Evolutionary conservation across 2,797 vertebrate genomes (phyloP).

Genomic region (Craterocephalus amniculus): DNA sequence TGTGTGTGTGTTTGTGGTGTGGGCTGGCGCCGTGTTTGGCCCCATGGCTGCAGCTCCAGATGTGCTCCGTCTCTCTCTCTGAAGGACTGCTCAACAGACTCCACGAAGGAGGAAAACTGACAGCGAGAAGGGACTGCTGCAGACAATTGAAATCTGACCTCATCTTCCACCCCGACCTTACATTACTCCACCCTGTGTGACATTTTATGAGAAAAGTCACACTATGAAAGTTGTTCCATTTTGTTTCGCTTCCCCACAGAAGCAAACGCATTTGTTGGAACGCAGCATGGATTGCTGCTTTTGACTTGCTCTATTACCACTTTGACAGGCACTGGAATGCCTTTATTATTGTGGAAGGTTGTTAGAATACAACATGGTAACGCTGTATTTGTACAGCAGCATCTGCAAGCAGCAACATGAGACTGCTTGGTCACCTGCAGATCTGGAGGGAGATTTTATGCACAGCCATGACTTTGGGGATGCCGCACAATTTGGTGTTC

Average conservation of each 20-base stretch:
- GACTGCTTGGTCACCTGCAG: background rate
- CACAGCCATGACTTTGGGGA: too few relatives aligned
- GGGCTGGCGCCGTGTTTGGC: conserved; percentile 75
- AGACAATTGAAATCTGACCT: conserved; percentile 57
- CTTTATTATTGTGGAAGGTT: background rate
- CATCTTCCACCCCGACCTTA: conserved; percentile 24
- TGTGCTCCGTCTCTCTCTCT: conserved; percentile 75
- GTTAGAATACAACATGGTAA: background rate
- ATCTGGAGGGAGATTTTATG: too few relatives aligned
- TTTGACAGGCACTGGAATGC: too few relatives aligned
- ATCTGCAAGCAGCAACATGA: background rate
- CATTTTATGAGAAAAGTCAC: conserved; percentile 55
- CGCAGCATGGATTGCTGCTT: background rate
- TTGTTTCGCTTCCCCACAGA: background rate
- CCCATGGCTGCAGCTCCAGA: conserved; percentile 76
- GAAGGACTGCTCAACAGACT: conserved; percentile 51
- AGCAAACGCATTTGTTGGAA: background rate
- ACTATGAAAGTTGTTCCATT: background rate
- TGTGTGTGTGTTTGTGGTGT: conserved; percentile 62
- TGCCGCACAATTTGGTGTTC: too few relatives aligned
- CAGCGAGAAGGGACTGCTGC: conserved; percentile 27
- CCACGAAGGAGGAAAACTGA: conserved; percentile 39
- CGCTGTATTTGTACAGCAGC: too few relatives aligned
- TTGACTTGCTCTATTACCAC: background rate
- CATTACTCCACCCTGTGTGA: conserved; percentile 23